Conservation (phyloP, 2,797 vertebrate genomes). For the Valencia hispanica region DNA sequence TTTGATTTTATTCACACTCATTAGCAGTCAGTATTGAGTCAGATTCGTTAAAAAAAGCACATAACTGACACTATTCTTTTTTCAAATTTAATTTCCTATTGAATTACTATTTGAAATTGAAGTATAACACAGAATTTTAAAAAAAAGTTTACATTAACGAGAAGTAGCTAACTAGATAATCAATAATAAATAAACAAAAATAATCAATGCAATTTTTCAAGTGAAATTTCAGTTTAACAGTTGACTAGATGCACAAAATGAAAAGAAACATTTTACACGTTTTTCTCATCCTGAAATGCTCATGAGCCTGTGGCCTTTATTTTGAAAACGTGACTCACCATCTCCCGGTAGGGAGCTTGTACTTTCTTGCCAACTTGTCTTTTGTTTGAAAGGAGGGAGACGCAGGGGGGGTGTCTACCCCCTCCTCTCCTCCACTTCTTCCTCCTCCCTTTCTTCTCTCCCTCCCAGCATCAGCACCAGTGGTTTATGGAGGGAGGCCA, state of each 20-base stretch:
- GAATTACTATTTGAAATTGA: not conserved
- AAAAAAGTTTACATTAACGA: not conserved
- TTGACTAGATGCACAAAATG: not conserved
- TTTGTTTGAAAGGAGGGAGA: conserved; percentile 44
- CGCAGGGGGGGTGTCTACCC: conserved; percentile 4
- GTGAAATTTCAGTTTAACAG: too few species aligned
- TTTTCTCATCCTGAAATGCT: not conserved
- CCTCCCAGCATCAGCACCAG: conserved; percentile 73
- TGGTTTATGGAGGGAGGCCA: conserved; percentile 62
- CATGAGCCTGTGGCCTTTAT: conserved; percentile 17
- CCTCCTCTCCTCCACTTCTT: conserved; percentile 2
- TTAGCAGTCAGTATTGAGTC: too few species aligned
- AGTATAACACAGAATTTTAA: too few species aligned
- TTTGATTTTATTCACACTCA: too few species aligned
- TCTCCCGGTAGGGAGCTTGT: conserved; percentile 4
- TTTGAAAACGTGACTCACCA: conserved; percentile 1
- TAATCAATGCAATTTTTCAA: not conserved
- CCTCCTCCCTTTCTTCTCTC: conserved; percentile 20
- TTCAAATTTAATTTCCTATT: not conserved
- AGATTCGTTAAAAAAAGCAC: too few species aligned
- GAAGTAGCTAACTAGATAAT: not conserved
- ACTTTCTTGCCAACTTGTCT: conserved; percentile 36
- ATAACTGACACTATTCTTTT: not conserved
- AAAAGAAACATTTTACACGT: not conserved
- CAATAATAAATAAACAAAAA: not conserved